Base-by-base conservation (phyloP, 64 coral and sea anemone species). In the Pocillopora damicornis region DNA sequence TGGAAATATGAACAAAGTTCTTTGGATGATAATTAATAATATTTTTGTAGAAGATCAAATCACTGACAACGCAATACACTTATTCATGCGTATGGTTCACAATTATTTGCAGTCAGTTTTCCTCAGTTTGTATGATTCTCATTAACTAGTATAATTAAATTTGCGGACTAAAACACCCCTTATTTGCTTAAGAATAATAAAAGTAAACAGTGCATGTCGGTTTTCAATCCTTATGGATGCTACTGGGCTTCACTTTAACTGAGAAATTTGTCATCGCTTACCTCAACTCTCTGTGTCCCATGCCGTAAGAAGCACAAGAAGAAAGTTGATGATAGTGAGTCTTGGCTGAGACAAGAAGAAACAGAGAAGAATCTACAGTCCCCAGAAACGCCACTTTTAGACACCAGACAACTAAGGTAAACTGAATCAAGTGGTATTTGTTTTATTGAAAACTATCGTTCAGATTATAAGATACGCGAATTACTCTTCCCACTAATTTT, bases 31-130 rank as follows among this genome's bases (percentile, higher is more conserved):
- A 76, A 76, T 76, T 76, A 76, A 76, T 75, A 75, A 75, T 75
- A 9, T 75, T 75, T 75, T 75, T 75, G 74, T 75, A 75, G 74
- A 75, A 75, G 74, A 79, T 79, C 58, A 79, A 59, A 79, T 79
- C 77, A 79, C 77, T 79, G 77, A 79, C 45, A 79, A 45, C 77
- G 77, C 77, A 79, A 79, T 79, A 79, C 77, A 79, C 77, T 79
- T 79, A 79, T 79, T 79, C 77, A 79, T 79, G 77, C 77, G 77
- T 79, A 79, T 57, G 77, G 51, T 79, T 79, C 77, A 79, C 77
- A 79, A 79, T 79, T 79, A 59, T 79, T 79, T 79, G 77, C 77
- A 42, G 37, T 59, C 77, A 20, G 77, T 45, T 79, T 79, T 79
- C 77, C 77, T 61, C 56, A 18, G 57, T 59, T 79, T 79, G 51